Evolutionary conservation across 2,113 vertebrate species (phyloP).

Genomic region (Patagioenas fasciata): DNA sequence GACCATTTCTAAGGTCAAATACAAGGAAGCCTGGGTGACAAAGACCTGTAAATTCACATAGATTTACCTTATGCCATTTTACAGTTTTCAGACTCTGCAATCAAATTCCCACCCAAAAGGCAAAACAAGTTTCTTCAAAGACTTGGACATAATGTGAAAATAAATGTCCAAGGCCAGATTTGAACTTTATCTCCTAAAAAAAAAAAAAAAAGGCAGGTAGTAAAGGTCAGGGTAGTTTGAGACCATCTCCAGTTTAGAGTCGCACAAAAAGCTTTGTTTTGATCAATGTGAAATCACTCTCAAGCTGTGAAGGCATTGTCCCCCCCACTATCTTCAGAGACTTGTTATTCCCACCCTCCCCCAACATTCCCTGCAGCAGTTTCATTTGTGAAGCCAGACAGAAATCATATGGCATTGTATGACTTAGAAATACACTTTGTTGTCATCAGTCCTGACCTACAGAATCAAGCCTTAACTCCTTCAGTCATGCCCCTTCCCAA

Average conservation of each 20-base stretch:
- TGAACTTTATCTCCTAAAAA: not conserved
- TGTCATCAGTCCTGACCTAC: not conserved
- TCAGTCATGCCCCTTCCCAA: not conserved
- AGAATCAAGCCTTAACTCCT: not conserved
- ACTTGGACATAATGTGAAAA: not conserved
- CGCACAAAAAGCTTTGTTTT: not conserved
- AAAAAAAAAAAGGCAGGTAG: not conserved
- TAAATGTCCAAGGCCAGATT: not conserved
- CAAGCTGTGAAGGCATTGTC: not conserved
- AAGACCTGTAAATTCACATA: fast-evolving
- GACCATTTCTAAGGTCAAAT: not conserved
- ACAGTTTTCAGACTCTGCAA: not conserved
- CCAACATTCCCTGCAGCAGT: not conserved
- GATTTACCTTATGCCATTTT: not conserved
- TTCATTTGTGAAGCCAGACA: not conserved
- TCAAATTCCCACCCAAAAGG: not conserved
- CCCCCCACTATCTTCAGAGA: not conserved
- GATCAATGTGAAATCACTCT: not conserved
- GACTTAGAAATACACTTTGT: not conserved
- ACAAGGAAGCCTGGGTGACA: not conserved
- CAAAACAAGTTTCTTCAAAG: not conserved
- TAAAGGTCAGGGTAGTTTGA: not conserved
- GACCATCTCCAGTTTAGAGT: not conserved
- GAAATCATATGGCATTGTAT: not conserved
- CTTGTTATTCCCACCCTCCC: not conserved